Conservation (phyloP, 2,113 vertebrate species). For the Tinamus guttatus region DNA sequence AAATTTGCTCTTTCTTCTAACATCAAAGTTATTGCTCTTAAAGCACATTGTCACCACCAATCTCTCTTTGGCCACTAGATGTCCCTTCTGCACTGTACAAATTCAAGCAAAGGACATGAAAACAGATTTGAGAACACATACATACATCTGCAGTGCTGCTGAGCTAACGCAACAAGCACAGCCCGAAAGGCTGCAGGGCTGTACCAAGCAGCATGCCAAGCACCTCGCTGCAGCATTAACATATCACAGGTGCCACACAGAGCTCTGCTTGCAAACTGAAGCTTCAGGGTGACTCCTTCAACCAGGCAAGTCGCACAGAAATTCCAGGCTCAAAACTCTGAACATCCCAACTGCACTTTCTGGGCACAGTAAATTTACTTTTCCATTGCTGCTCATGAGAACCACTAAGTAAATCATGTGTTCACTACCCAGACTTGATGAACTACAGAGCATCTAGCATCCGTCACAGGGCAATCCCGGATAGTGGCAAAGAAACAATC, state of each 20-base stretch:
- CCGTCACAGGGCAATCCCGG: neutral
- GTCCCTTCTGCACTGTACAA: constrained; percentile 10
- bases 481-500: neutral
- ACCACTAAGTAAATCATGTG: neutral
- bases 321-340: neutral
- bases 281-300: neutral
- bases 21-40: too few relatives aligned
- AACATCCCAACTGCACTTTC: neutral
- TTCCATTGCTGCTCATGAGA: neutral
- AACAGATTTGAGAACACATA: neutral
- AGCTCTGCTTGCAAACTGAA: neutral
- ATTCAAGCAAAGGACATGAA: neutral
- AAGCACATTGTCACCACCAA: neutral
- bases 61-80: neutral
- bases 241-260: neutral
- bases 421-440: neutral
- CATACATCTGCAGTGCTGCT: neutral
- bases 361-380: neutral
- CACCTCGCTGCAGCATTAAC: neutral
- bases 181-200: neutral
- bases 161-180: neutral
- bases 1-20: neutral
- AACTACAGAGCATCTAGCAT: neutral
- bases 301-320: neutral
- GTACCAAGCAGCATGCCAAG: neutral